phyloP scores from a whole-genome alignment of 1,140 invertebrate genomes.

The Colletes latitarsis region DNA sequence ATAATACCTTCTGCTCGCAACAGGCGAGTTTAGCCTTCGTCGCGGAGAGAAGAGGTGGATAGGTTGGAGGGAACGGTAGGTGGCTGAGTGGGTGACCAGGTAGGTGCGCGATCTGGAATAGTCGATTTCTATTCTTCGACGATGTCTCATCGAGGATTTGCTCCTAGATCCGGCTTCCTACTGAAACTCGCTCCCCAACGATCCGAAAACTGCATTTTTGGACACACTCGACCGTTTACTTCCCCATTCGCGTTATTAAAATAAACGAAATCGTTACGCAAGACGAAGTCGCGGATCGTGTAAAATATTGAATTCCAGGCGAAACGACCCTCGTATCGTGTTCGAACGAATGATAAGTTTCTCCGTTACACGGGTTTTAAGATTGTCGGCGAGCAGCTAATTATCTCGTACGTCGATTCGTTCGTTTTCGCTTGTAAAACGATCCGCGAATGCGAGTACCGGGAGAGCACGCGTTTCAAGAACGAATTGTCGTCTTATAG shows the following conservation, averaged over 20 bases:
- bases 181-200: no score
- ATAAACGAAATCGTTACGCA: no score
- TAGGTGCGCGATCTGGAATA: constrained; percentile 44
- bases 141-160: constrained; percentile 19
- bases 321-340: no score
- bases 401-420: constrained; percentile 4
- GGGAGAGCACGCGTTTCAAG: not conserved
- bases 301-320: no score
- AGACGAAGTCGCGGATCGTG: no score
- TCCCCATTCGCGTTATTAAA: no score
- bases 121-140: constrained; percentile 48
- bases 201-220: no score
- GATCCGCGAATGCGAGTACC: not conserved
- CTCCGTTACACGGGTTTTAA: no score
- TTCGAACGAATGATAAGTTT: no score
- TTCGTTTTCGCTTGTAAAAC: not conserved
- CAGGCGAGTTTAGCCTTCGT: constrained; percentile 26
- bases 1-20: constrained; percentile 30
- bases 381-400: not conserved
- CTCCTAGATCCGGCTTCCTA: not conserved
- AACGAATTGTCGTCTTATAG: not conserved
- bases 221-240: no score
- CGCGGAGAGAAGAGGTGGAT: constrained; percentile 2
- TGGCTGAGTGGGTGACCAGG: constrained; percentile 39
- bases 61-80: constrained; percentile 7